Evolutionary conservation across 2,797 vertebrate genomes (phyloP).

Genomic region (Australoheros facetus): DNA sequence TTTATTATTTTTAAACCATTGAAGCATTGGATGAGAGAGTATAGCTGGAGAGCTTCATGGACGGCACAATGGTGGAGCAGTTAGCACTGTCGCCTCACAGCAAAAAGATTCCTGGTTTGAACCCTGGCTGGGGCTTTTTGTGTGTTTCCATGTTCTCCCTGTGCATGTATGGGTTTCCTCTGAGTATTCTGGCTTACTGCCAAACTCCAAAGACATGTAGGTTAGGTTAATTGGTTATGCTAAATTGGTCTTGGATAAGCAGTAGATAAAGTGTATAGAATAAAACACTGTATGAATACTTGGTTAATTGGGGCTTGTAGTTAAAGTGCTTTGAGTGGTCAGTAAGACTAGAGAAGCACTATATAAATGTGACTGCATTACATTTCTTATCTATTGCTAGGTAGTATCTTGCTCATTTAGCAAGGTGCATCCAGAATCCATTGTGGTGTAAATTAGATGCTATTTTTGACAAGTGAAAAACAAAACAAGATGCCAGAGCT

Average conservation of each 20-base stretch:
- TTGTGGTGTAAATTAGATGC: not conserved
- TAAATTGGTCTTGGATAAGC: not conserved
- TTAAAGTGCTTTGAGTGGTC: not conserved
- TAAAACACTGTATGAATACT: not conserved
- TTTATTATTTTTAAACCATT: no score
- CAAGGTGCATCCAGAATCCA: not conserved
- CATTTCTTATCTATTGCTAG: not conserved
- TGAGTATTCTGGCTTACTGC: not conserved
- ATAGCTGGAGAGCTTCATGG: not conserved
- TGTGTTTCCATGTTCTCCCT: not conserved
- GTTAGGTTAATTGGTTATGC: not conserved
- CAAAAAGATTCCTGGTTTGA: not conserved
- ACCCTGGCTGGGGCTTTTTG: not conserved
- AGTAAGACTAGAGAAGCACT: not conserved
- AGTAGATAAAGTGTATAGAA: not conserved
- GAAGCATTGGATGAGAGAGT: not conserved
- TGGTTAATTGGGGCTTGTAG: not conserved
- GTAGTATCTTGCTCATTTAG: not conserved
- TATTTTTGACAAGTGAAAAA: not conserved
- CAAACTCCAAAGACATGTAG: not conserved
- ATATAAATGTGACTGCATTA: not conserved
- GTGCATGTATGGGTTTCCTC: not conserved
- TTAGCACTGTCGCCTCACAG: not conserved
- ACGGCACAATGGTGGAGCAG: fast-evolving
- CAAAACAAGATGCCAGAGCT: not conserved